A percentile compares a stretch with the other conserved stretches of the same genome.
Evolutionary conservation across 2,888 invertebrate species (phyloP).

Genomic region (Allolobophora icterica): DNA sequence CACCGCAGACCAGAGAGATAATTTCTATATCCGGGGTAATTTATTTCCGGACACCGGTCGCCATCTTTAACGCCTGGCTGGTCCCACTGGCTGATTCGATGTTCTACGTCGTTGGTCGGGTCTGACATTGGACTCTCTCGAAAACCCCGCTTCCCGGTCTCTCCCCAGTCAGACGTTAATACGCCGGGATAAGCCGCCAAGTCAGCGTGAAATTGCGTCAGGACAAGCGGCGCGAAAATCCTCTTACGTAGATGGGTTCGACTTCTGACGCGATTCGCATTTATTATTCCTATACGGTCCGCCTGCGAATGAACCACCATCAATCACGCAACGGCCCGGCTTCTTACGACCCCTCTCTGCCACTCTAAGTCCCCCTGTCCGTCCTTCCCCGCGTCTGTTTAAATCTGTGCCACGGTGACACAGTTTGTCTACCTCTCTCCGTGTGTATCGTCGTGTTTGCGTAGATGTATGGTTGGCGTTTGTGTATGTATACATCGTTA

Average conservation of each 20-base stretch:
- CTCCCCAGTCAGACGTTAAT: neutral
- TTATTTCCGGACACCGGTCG: conserved; percentile 13
- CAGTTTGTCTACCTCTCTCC: neutral
- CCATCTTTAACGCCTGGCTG: conserved; percentile 28
- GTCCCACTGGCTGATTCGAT: neutral
- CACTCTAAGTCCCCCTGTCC: neutral
- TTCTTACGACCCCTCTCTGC: neutral
- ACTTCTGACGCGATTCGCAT: conserved; percentile 11
- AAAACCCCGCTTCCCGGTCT: neutral
- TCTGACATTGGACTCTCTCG: neutral
- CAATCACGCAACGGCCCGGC: neutral
- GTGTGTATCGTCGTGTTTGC: neutral
- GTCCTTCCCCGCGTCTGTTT: neutral
- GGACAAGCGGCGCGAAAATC: neutral
- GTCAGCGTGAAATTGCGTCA: conserved; percentile 26
- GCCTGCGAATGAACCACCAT: neutral
- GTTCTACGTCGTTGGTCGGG: conserved; percentile 3
- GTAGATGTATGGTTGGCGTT: neutral
- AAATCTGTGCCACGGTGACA: neutral
- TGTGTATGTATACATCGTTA: neutral
- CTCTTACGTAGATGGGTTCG: conserved; percentile 19
- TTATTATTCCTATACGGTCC: conserved; percentile 4
- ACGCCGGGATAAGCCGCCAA: neutral
- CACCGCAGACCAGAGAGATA: neutral
- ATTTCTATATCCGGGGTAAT: conserved; percentile 28